These are phyloP conservation scores for Drosophila malerkotliana DNA, from an alignment of 1,140 invertebrate species.

Conservation along the genomic window DNA sequence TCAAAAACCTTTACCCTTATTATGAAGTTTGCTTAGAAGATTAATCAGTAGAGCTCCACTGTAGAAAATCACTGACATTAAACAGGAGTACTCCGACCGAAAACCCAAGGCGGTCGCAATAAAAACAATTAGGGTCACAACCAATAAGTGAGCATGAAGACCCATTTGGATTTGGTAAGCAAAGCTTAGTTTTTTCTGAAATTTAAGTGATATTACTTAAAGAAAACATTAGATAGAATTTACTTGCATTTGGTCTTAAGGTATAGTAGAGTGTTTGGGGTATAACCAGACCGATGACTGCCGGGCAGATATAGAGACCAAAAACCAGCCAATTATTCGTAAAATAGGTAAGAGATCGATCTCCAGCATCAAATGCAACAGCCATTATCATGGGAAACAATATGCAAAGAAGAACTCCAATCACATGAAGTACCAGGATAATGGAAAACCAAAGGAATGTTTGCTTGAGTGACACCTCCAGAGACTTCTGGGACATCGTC, in stretches of 20 bases:
- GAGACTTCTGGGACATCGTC: constrained; percentile 42
- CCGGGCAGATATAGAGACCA: constrained; percentile 85
- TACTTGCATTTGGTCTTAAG: constrained; percentile 85
- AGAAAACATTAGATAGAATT: neutral
- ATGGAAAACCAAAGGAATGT: constrained; percentile 49
- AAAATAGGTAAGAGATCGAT: constrained; percentile 88
- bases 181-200: constrained; percentile 45
- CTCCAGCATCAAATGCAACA: constrained; percentile 68
- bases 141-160: constrained; percentile 50
- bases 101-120: constrained; percentile 37
- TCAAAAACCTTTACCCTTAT: constrained; percentile 56
- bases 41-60: constrained; percentile 55
- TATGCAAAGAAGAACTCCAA: constrained; percentile 77
- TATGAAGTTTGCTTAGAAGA: constrained; percentile 58
- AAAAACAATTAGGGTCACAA: constrained; percentile 47
- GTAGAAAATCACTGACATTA: constrained; percentile 71
- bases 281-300: constrained; percentile 76
- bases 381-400: constrained; percentile 85
- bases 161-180: constrained; percentile 57
- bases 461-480: constrained; percentile 16
- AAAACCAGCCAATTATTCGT: constrained; percentile 87
- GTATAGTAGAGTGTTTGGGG: constrained; percentile 45
- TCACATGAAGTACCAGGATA: constrained; percentile 45
- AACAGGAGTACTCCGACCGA: constrained; percentile 55
- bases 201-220: neutral